phyloP scores from a whole-genome alignment of 2,888 invertebrate genomes.

The Sylvicola cinctus region DNA sequence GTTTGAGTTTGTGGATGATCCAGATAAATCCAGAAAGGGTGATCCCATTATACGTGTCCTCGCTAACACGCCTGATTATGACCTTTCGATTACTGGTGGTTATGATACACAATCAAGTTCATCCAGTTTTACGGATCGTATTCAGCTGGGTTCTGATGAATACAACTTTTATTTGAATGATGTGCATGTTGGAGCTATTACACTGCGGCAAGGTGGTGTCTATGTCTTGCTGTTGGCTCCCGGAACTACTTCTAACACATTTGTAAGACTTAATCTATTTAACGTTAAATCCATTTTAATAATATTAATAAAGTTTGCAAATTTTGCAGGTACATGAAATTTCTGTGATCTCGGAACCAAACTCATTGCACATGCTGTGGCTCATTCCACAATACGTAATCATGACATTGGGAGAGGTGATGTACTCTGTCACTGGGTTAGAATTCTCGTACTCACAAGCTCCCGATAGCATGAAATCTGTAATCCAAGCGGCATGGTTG shows the following conservation, averaged over 20 bases:
- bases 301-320: neutral
- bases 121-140: no score
- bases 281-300: neutral
- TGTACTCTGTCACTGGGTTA: slow-evolving; percentile 49
- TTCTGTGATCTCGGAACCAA: slow-evolving; percentile 20
- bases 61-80: slow-evolving; percentile 12
- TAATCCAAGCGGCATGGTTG: slow-evolving; percentile 82
- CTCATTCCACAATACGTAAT: slow-evolving; percentile 47
- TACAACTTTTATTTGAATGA: no score
- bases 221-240: neutral
- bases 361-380: slow-evolving; percentile 35
- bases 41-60: slow-evolving; percentile 16
- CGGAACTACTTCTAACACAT: neutral
- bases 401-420: slow-evolving; percentile 37
- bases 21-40: slow-evolving; percentile 18
- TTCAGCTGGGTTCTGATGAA: no score
- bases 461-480: slow-evolving; percentile 73
- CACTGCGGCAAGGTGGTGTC: slow-evolving; percentile 37
- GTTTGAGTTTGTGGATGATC: slow-evolving; percentile 12
- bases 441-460: slow-evolving; percentile 51
- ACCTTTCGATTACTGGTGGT: no score
- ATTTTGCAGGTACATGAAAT: neutral
- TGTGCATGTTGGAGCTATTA: no score
- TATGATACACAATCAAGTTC: no score
- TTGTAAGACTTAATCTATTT: neutral